Conservation (phyloP, 2,888 invertebrate species). For the Therioaphis trifolii region DNA sequence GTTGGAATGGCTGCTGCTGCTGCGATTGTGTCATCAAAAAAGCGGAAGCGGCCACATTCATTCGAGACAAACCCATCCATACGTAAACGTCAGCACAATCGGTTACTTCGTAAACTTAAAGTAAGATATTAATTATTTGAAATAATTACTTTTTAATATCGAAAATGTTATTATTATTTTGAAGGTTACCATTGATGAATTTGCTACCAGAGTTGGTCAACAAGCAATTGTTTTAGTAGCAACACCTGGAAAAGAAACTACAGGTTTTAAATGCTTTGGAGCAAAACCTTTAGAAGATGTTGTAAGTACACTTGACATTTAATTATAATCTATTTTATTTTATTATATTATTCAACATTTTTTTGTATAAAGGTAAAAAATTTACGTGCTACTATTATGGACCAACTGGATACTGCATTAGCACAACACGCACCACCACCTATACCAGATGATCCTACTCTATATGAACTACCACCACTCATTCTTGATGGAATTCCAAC, state of each 20-base stretch:
- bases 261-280: conserved; percentile 95
- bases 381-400: conserved; percentile 91
- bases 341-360: not conserved
- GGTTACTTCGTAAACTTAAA: conserved; percentile 86
- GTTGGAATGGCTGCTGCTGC: conserved; percentile 97
- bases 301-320: conserved; percentile 68
- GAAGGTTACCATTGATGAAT: conserved; percentile 94
- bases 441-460: conserved; percentile 87
- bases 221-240: conserved; percentile 96
- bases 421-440: conserved; percentile 92
- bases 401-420: conserved; percentile 91
- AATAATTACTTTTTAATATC: conserved; percentile 29
- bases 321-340: conserved; percentile 12
- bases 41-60: conserved; percentile 92
- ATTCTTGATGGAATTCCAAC: conserved; percentile 98
- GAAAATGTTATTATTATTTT: conserved; percentile 65
- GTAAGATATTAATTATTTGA: conserved; percentile 69
- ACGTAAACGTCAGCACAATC: conserved; percentile 93
- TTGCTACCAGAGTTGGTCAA: conserved; percentile 95
- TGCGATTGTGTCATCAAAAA: conserved; percentile 94
- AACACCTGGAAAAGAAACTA: conserved; percentile 95
- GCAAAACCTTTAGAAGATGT: conserved; percentile 97
- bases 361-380: conserved; percentile 75
- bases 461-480: conserved; percentile 94
- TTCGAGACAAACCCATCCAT: conserved; percentile 98